A percentile compares a stretch with the other conserved stretches of the same genome.
Conservation (phyloP, 1,140 invertebrate genomes). For the Dendroctonus valens region DNA sequence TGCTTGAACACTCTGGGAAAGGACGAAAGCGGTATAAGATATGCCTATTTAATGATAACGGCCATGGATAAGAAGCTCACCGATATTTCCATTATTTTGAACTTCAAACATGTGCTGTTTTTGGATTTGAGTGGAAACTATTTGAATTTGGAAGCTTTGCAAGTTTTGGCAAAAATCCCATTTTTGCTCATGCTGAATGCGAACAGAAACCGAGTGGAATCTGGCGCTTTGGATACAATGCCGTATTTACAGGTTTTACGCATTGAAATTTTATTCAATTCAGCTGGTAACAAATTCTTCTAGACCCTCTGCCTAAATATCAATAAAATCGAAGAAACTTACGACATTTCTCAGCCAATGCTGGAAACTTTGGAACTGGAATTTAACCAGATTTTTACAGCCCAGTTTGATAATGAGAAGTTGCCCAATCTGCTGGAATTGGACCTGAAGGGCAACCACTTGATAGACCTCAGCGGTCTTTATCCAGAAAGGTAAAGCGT, state of each 20-base stretch:
- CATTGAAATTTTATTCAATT: background rate
- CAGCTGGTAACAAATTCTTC: background rate
- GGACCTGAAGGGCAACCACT: slow-evolving; percentile 52
- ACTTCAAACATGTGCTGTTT: slow-evolving; percentile 56
- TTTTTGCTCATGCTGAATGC: slow-evolving; percentile 55
- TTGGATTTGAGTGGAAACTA: slow-evolving; percentile 56
- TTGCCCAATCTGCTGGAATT: slow-evolving; percentile 48
- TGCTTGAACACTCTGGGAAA: slow-evolving; percentile 46
- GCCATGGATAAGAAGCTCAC: slow-evolving; percentile 48
- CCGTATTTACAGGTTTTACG: slow-evolving; percentile 53
- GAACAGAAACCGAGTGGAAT: slow-evolving; percentile 53
- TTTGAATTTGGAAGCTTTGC: slow-evolving; percentile 51
- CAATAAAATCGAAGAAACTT: slow-evolving; percentile 52
- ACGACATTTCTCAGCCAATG: slow-evolving; percentile 55
- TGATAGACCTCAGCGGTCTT: slow-evolving; percentile 50
- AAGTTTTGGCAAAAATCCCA: slow-evolving; percentile 53
- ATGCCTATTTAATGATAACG: slow-evolving; percentile 48
- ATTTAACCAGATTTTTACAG: slow-evolving; percentile 49
- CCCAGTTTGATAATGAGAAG: slow-evolving; percentile 40
- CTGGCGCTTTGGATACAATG: slow-evolving; percentile 52
- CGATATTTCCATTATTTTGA: slow-evolving; percentile 51
- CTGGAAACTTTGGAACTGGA: slow-evolving; percentile 55
- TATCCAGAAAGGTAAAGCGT: slow-evolving; percentile 44
- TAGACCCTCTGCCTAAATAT: slow-evolving; percentile 52
- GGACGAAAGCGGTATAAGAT: slow-evolving; percentile 47